phyloP scores from a whole-genome alignment of 2,888 invertebrate species.

The Aporophyla nigra region DNA sequence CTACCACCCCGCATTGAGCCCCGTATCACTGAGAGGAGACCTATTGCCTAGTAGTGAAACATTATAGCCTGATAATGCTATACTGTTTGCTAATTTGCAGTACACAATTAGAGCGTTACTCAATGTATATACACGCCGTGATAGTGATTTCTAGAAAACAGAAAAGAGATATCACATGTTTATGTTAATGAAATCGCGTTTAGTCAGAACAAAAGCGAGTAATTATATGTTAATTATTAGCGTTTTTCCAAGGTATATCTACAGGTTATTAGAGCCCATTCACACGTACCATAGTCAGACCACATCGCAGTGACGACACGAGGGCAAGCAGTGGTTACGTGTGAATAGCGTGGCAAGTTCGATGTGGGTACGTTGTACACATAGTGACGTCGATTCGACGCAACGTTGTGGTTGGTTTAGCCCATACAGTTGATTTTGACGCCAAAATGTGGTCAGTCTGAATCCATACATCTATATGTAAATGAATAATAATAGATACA shows the following conservation, averaged over 20 bases:
- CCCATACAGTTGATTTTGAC: too few species aligned
- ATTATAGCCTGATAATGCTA: not conserved
- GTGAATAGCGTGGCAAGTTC: too few species aligned
- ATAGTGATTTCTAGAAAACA: not conserved
- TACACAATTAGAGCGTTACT: not conserved
- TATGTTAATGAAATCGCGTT: not conserved
- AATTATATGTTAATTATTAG: conserved; percentile 17
- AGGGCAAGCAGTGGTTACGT: too few species aligned
- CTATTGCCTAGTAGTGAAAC: not conserved
- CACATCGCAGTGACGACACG: too few species aligned
- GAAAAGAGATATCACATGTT: not conserved
- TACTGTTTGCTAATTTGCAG: not conserved
- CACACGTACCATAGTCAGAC: too few species aligned
- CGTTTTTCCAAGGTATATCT: conserved; percentile 29
- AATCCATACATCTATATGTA: too few species aligned
- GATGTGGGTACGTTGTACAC: too few species aligned
- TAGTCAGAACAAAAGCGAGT: not conserved
- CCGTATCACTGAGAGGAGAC: not conserved
- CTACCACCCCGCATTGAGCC: not conserved
- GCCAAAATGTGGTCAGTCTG: too few species aligned
- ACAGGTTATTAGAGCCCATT: conserved; percentile 17
- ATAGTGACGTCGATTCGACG: too few species aligned
- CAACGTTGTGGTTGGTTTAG: too few species aligned
- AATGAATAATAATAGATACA: too few species aligned
- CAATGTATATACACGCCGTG: not conserved